Evolutionary conservation across 2,797 vertebrate genomes (phyloP).

Genomic region (Argyrosomus regius): DNA sequence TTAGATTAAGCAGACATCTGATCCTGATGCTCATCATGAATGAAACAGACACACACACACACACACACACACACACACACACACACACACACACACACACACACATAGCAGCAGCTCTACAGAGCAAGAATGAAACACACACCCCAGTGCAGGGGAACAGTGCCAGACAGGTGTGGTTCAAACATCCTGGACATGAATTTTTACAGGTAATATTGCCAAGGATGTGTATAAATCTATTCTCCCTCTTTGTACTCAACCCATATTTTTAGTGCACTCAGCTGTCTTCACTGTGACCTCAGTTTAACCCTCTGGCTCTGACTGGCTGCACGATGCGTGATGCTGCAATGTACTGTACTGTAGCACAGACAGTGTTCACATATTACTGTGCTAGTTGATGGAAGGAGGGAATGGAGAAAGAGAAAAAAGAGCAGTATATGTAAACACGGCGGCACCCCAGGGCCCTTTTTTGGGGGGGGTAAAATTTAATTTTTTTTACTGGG

Average conservation of each 20-base stretch:
- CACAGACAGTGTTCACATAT: constrained; percentile 15
- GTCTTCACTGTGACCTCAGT: constrained; percentile 52
- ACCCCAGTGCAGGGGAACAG: constrained; percentile 7
- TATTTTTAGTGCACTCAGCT: not conserved
- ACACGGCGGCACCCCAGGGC: constrained; percentile 35
- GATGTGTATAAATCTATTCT: not conserved
- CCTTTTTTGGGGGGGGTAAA: no score
- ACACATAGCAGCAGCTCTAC: constrained; percentile 6
- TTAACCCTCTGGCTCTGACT: constrained; percentile 51
- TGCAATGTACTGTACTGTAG: constrained; percentile 24
- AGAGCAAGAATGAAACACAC: constrained; percentile 24
- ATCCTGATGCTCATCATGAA: constrained; percentile 55
- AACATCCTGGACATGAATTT: constrained; percentile 10
- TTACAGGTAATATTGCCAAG: not conserved
- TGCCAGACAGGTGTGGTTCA: constrained; percentile 45
- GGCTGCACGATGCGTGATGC: not conserved
- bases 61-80: constrained; percentile 24
- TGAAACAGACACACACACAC: constrained; percentile 19
- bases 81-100: not conserved
- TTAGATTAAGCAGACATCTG: constrained; percentile 51
- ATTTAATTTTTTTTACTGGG: no score
- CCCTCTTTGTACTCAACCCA: not conserved
- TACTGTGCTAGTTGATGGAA: not conserved
- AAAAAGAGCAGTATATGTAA: constrained; percentile 30
- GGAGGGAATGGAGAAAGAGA: not conserved